Evolutionary conservation across 1,140 invertebrate species (phyloP).

Genomic region (Whitmania pigra): DNA sequence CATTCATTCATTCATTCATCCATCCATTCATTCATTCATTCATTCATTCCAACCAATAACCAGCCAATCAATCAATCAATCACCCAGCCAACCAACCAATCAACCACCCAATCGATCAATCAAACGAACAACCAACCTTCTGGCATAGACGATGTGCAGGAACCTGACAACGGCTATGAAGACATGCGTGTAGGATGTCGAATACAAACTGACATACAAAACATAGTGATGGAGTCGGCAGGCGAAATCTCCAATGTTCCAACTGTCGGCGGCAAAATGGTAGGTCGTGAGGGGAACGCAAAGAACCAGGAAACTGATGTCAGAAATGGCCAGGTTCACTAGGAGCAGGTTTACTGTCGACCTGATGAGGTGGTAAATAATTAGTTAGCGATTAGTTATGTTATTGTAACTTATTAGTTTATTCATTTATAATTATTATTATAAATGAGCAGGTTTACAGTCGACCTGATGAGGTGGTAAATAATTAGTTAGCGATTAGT

Average conservation of each 20-base stretch:
- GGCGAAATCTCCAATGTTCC: slow-evolving; percentile 20
- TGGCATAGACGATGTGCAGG: slow-evolving; percentile 20
- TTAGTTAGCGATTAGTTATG: too few species aligned
- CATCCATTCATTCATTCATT: too few species aligned
- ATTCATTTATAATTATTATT: too few species aligned
- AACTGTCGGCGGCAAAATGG: slow-evolving; percentile 23
- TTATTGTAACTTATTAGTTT: too few species aligned
- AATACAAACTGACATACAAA: slow-evolving; percentile 63
- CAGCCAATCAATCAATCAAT: too few species aligned
- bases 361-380: not conserved
- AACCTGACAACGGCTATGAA: slow-evolving; percentile 57
- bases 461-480: slow-evolving; percentile 10
- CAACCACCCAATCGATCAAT: too few species aligned
- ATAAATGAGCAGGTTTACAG: slow-evolving; percentile 20
- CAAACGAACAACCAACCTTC: not conserved
- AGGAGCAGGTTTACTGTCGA: slow-evolving; percentile 24
- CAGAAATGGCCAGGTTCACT: slow-evolving; percentile 24
- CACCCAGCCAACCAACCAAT: too few species aligned
- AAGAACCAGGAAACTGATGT: slow-evolving; percentile 19
- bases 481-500: too few species aligned
- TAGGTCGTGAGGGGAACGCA: slow-evolving; percentile 23
- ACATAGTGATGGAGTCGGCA: slow-evolving; percentile 22
- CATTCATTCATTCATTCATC: too few species aligned
- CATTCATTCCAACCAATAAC: too few species aligned
- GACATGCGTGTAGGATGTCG: slow-evolving; percentile 78